Evolutionary conservation across 1,140 invertebrate species (phyloP), one percentile per base, ranked within the genome.

Genomic region (Centruroides sculpturatus): DNA sequence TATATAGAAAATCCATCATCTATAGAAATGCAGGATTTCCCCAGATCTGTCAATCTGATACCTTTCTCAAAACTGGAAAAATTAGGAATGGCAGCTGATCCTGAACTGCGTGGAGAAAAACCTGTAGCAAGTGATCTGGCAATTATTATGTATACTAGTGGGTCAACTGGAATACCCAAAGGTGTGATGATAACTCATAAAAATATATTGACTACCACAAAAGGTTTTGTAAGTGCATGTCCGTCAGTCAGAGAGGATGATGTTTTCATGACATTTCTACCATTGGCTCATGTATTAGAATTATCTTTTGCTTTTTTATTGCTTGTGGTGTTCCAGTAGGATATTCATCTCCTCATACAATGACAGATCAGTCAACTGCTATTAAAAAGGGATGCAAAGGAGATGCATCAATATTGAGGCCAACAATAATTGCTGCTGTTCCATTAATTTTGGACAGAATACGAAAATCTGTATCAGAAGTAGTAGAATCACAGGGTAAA

Each of bases 221-320:
- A 89, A 69, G 85, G 89, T 5, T 97, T 93, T 72, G 35, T 60
- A 5, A 57, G 59, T 34, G 51, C 48, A 11, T 58, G 56, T 8
- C 60, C 60, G 1, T 52, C 41, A 12, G 4, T 65, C 4, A 66
- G 80, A 0, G 79, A 71, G 2, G 69, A 83, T 63, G 95, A 99
- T 72, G 77, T 88, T 10, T 89, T 97, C 67, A 86, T 99, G 72
- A 95, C 89, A 46, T 99, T 96, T 75, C 78, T 99, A 60, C 96
- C 97, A 4, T 77, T 99, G 55, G 96, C 96, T 51, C 97, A 99
- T 76, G 94, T 99, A 3, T 88, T 98, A 67, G 97, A 99, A 76
- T 78, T 99, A 51, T 80, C 92, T 61, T n/a, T n/a, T 72, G 77
- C 23, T 75, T 78, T 54, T 81, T 79, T 68, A 65, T 82, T 56